Evolutionary conservation across 2,888 invertebrate species (phyloP), one percentile per base, ranked within the genome.

Genomic region (Pycnomerus fuliginosus): DNA sequence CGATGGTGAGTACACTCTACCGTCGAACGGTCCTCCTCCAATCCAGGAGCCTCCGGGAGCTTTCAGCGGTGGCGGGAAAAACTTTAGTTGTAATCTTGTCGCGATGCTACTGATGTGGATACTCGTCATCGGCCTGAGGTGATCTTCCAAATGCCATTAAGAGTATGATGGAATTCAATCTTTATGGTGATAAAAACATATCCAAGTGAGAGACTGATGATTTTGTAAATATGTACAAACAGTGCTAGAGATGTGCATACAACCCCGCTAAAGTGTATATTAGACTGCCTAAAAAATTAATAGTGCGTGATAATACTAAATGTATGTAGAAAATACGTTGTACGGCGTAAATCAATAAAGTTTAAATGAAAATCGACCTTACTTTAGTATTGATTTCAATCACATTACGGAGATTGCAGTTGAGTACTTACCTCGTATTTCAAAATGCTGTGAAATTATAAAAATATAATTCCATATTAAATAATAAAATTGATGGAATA

Each of bases 21-120:
- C 71, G 10, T 71, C 72, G 28, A 67, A 70, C 52, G 67, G 70
- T 10, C 71, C 74, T 17, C 71, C 72, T 11, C 68, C 70, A 33
- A 67, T 71, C 42, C 68, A 65, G 33, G 69, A 70, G 49, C 72
- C 71, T 23, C 71, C 71, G 16, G 71, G 70, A 45, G 68, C 69
- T 16, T 68, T 61, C 60, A 69, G 69, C 52, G 52, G 54, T 17
- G 53, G 55, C 38, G 45, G 55, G 33, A 36, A 47, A 43, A 48
- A 48, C 22, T 47, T 53, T 39, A 47, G 29, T 40, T 41, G 42
- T 12, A 14, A 16, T 8, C 13, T 24, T 45, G 49, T 32, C 33
- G 55, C 44, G 30, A 50, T 35, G 52, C 27, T 42, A 27, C 30
- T 47, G 27, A 37, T 44, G 38, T 50, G 52, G 47, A 39, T 53